Evolutionary conservation across 2,113 vertebrate species (phyloP).

Genomic region (Tenrec ecaudatus): DNA sequence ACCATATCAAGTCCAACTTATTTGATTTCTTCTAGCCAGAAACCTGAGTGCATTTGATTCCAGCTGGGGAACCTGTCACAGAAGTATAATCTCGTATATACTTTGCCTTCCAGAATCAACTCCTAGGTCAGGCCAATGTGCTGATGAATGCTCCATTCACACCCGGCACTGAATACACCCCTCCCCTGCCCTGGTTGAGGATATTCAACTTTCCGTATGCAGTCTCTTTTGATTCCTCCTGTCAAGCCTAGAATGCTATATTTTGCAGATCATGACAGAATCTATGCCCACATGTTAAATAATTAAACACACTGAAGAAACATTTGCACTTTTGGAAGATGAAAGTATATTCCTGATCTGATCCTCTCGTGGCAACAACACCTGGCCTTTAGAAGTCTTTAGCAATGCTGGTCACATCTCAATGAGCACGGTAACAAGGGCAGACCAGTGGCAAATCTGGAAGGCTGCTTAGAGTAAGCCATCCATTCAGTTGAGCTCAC

Average conservation of each 20-base stretch:
- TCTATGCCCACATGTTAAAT: conserved; percentile 36
- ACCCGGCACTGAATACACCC: neutral
- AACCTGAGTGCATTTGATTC: neutral
- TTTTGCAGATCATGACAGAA: conserved; percentile 62
- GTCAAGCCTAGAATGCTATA: neutral
- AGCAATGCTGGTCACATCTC: neutral
- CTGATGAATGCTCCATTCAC: neutral
- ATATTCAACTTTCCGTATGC: neutral
- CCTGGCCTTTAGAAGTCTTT: neutral
- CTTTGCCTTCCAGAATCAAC: conserved; percentile 23
- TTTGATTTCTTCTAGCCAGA: conserved; percentile 9
- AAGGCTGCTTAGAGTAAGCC: neutral
- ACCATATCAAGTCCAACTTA: neutral
- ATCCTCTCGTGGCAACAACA: conserved; percentile 23
- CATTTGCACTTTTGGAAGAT: conserved; percentile 27
- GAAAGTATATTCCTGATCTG: conserved; percentile 45
- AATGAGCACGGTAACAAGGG: neutral
- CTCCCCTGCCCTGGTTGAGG: neutral
- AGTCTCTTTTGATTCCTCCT: conserved; percentile 26
- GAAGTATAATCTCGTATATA: too few species aligned
- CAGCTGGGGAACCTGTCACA: neutral
- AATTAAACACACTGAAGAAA: conserved; percentile 58
- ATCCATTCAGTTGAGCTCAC: neutral
- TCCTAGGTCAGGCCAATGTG: neutral
- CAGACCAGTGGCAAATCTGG: neutral